A percentile compares a stretch with the other conserved stretches of the same genome.
Conservation (phyloP, 92 coral and sea anemone species). For the Pocillopora grandis region DNA sequence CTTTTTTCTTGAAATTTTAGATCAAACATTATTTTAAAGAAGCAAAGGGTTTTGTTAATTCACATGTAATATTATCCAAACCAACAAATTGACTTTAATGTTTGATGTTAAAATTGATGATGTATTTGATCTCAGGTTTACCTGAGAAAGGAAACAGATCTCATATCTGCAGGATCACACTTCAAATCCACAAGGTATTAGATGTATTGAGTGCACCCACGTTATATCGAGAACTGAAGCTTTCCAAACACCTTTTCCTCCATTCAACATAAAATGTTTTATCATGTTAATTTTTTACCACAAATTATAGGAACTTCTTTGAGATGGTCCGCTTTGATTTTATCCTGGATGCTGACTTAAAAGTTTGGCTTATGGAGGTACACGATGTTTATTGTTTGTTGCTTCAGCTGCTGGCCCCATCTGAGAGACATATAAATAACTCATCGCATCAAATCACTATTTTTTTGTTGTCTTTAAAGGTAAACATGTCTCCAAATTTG, state of each 20-base stretch:
- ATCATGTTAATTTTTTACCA: not conserved
- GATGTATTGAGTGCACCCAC: not conserved
- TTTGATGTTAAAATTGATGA: too few relatives aligned
- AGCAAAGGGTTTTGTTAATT: too few relatives aligned
- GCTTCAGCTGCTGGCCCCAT: not conserved
- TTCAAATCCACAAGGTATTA: constrained; percentile 75
- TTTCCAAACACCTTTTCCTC: not conserved
- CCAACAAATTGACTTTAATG: too few relatives aligned
- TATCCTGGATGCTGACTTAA: constrained; percentile 85
- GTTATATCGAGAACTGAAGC: too few relatives aligned
- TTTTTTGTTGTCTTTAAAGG: constrained; percentile 45
- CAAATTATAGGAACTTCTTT: constrained; percentile 75
- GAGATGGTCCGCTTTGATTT: constrained; percentile 98
- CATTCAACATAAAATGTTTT: not conserved
- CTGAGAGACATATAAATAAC: not conserved
- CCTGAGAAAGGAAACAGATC: constrained; percentile 68
- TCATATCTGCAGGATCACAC: constrained; percentile 52
- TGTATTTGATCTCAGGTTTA: constrained; percentile 68
- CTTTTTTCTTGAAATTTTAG: too few relatives aligned
- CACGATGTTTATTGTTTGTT: not conserved
- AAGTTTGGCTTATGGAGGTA: constrained; percentile 98
- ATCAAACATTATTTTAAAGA: too few relatives aligned
- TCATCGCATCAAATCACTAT: not conserved
- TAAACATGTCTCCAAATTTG: constrained; percentile 97
- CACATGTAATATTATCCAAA: too few relatives aligned